A percentile compares a stretch with the other conserved stretches of the same genome.
These are phyloP conservation scores for Prionace glauca DNA, from an alignment of 2,797 vertebrate genomes.

Conservation along the genomic window DNA sequence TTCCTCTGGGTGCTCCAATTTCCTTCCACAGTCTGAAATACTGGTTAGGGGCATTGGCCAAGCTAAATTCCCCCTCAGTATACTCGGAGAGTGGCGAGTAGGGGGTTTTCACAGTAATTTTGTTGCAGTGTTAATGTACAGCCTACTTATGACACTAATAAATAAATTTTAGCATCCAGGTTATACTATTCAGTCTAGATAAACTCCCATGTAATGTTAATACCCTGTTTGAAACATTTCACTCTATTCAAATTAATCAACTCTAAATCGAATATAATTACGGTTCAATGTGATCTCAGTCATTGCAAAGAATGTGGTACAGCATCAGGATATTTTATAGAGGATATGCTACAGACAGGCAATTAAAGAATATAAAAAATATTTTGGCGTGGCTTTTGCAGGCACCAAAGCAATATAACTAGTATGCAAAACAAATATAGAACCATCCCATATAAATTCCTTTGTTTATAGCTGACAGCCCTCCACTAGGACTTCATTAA, in stretches of 20 bases:
- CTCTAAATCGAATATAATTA: slow-evolving; percentile 3
- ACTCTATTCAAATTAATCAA: slow-evolving; percentile 13
- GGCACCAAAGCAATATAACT: neutral
- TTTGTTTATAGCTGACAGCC: slow-evolving; percentile 19
- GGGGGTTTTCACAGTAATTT: no score
- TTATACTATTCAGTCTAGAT: neutral
- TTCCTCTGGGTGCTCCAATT: no score
- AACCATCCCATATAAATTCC: neutral
- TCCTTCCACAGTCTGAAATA: no score
- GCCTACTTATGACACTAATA: no score
- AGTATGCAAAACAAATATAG: neutral
- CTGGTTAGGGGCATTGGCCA: no score
- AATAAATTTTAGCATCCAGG: no score
- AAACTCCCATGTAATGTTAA: neutral
- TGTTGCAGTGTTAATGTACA: no score
- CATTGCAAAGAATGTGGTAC: neutral
- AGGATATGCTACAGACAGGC: neutral
- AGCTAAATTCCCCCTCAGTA: no score
- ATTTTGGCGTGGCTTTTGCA: neutral
- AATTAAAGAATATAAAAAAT: neutral
- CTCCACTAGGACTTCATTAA: slow-evolving; percentile 34
- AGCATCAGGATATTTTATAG: neutral
- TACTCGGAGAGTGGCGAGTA: no score
- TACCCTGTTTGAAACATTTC: neutral
- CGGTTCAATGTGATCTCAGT: neutral